Evolutionary conservation across 1,140 invertebrate species (phyloP), one percentile per base, ranked within the genome.

Genomic region (Ostrea denselamellosa): DNA sequence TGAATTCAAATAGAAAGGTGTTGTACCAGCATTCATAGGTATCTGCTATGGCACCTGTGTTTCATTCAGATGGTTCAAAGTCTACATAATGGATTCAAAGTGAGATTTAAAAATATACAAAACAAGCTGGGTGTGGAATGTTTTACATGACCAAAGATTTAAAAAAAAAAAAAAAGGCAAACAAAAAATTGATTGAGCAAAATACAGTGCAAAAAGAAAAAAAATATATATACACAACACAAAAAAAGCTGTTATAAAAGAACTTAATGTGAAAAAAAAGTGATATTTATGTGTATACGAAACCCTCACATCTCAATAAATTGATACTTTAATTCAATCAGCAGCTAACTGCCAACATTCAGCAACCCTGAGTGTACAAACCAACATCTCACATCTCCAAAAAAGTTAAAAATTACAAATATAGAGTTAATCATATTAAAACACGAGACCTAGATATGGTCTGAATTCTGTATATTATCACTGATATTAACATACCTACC

Each of bases 131-230:
- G 25, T 25, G 12, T 77, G 68, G 68, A 77, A 77, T 77, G 68
- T 77, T 28, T 34, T 62, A n/a, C 25, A 25, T 77, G 68, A 77
- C 28, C 34, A 44, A 44, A 44, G 34, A 44, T 44, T n/a, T n/a
- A n/a, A n/a, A n/a, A 44, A n/a, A 34, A 9, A 62, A 77, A 77
- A 77, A 25, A 25, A 68, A 68, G n/a, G 68, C 22, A 77, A 77
- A 77, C 68, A 77, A 34, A 77, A 77, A 77, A 25, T 28, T 34
- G 14, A 0, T 77, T 77, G 68, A 77, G 68, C 68, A 62, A 62
- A 17, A 34, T 77, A 34, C 25, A 77, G 68, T 28, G 25, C 22
- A 9, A 77, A 12, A 34, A 14, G 9, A 3, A 28, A 77, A 77
- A 25, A 62, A 62, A 62, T 19, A 77, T 28, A 77, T 28, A 28